Evolutionary conservation across 2,113 vertebrate genomes (phyloP).

Genomic region (Rhineura floridana): DNA sequence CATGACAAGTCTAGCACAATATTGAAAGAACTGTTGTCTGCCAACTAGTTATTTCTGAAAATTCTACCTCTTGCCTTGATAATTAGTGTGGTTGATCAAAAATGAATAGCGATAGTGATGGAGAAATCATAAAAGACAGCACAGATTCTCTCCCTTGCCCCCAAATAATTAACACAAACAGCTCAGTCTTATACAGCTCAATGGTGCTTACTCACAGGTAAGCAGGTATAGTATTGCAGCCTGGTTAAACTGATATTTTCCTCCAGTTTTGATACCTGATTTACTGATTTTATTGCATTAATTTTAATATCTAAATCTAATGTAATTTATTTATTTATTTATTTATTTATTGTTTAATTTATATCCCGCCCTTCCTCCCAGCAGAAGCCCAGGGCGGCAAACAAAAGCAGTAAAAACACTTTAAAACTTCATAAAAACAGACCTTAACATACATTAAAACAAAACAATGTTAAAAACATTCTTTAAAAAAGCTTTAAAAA

Average conservation of each 20-base stretch:
- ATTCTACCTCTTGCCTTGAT: not conserved
- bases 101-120: not conserved
- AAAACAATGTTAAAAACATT: too few species aligned
- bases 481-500: too few species aligned
- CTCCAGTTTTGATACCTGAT: too few species aligned
- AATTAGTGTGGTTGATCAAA: slow-evolving; percentile 3
- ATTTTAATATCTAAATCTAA: too few species aligned
- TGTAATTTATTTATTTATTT: too few species aligned
- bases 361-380: too few species aligned
- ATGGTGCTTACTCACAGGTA: not conserved
- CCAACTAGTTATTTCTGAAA: not conserved
- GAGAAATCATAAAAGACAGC: not conserved
- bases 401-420: too few species aligned
- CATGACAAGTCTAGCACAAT: not conserved
- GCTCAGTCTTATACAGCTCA: not conserved
- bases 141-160: not conserved
- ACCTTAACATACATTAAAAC: too few species aligned
- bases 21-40: not conserved
- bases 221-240: not conserved
- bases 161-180: not conserved
- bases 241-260: not conserved
- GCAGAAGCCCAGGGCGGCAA: too few species aligned
- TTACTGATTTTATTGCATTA: too few species aligned
- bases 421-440: too few species aligned
- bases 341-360: too few species aligned